These are phyloP conservation scores for Aplodontia rufa DNA, from an alignment of 2,113 vertebrate genomes.

Conservation along the genomic window DNA sequence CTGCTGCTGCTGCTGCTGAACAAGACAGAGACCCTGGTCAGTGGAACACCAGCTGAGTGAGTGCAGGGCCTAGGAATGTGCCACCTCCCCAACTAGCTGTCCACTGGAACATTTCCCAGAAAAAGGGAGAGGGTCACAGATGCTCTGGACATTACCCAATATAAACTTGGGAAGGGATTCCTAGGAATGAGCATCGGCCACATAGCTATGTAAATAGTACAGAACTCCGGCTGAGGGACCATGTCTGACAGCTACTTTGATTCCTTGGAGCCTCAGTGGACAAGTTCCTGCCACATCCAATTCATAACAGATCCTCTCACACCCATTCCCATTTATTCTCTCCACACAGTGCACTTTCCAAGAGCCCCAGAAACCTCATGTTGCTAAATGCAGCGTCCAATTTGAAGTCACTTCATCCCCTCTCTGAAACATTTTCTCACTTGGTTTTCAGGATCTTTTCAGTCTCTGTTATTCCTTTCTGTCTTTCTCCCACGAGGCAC, in stretches of 20 bases:
- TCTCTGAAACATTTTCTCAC: background rate
- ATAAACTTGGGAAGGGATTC: background rate
- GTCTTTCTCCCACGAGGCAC: rapidly evolving
- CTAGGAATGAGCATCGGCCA: background rate
- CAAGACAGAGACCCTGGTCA: background rate
- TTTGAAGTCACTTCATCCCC: background rate
- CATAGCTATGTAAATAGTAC: rapidly evolving
- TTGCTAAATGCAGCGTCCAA: background rate
- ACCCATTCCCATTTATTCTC: background rate
- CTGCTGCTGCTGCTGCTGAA: background rate
- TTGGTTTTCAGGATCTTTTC: background rate
- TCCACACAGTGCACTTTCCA: background rate
- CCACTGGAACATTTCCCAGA: background rate
- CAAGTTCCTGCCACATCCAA: background rate
- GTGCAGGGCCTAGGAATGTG: background rate
- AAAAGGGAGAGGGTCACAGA: background rate
- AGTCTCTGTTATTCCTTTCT: background rate
- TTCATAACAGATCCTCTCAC: background rate
- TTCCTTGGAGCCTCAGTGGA: background rate
- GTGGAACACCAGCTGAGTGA: background rate
- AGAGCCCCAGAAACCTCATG: background rate
- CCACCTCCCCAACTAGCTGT: background rate
- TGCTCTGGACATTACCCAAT: background rate
- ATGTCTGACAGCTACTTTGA: background rate
- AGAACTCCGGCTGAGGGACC: rapidly evolving